Percentiles rank a stretch among this genome's conserved stretches.
Conservation (phyloP, 1,140 invertebrate species). For the Camponotus vicinus region DNA sequence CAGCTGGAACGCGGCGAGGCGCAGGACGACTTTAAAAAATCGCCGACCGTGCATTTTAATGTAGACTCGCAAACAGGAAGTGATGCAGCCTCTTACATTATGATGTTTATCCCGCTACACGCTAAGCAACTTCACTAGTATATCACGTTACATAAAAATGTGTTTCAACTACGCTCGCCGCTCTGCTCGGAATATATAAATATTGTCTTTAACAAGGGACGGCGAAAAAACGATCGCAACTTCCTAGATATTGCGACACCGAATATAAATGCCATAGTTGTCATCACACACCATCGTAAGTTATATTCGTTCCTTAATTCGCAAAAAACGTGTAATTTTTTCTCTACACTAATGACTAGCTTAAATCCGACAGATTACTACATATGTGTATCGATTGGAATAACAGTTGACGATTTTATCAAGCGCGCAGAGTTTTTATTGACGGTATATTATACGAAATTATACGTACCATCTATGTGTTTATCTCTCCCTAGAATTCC, state of each 20-base stretch:
- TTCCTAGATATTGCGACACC: constrained; percentile 8
- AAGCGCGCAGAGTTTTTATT: not conserved
- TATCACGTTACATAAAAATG: constrained; percentile 53
- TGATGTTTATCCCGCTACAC: constrained; percentile 55
- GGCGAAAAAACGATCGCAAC: not conserved
- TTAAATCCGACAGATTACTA: too few relatives aligned
- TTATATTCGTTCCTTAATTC: not conserved
- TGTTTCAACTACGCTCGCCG: constrained; percentile 36
- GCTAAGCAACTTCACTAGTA: constrained; percentile 43
- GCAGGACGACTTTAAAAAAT: constrained; percentile 55
- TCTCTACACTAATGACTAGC: too few relatives aligned
- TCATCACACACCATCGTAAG: not conserved
- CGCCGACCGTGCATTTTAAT: constrained; percentile 59
- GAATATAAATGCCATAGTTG: not conserved
- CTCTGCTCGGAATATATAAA: constrained; percentile 25
- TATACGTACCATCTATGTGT: not conserved
- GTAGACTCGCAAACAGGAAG: constrained; percentile 62
- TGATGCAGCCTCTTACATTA: constrained; percentile 60
- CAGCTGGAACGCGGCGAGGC: constrained; percentile 45
- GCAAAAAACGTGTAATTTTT: too few relatives aligned
- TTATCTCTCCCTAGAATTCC: not conserved
- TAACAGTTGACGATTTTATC: not conserved
- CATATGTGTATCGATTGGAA: not conserved
- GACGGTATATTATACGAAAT: not conserved
- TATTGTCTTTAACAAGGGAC: constrained; percentile 45